phyloP scores from a whole-genome alignment of 2,888 invertebrate genomes.

The Plagodis dolabraria region DNA sequence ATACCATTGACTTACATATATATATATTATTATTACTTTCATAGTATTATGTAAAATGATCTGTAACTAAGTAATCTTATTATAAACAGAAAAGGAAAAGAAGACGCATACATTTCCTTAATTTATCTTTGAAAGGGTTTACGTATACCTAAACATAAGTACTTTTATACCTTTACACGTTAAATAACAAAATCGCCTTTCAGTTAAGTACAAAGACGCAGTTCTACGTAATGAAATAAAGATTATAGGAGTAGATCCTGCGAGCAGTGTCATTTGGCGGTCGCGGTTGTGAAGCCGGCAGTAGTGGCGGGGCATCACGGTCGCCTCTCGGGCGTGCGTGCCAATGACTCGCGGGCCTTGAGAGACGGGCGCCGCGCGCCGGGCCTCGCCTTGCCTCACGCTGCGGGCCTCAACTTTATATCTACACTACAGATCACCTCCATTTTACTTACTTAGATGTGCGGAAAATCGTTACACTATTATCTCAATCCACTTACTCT shows the following conservation, averaged over 20 bases:
- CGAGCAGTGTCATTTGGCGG: conserved; percentile 50
- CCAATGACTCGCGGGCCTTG: conserved; percentile 77
- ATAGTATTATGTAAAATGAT: too few species aligned
- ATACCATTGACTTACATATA: too few species aligned
- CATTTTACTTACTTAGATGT: conserved; percentile 33
- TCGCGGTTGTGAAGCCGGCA: conserved; percentile 42
- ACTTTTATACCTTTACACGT: too few species aligned
- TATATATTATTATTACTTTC: too few species aligned
- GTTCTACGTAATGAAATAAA: neutral
- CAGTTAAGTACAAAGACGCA: too few species aligned
- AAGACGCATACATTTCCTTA: too few species aligned
- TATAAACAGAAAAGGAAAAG: too few species aligned
- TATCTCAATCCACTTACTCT: conserved; percentile 9
- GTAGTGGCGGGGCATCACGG: conserved; percentile 38
- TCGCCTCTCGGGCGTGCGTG: conserved; percentile 54
- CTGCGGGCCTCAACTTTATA: conserved; percentile 47
- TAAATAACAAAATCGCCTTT: too few species aligned
- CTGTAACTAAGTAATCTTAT: too few species aligned
- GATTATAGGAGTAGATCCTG: conserved; percentile 17
- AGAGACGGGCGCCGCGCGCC: conserved; percentile 51
- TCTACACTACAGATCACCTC: conserved; percentile 31
- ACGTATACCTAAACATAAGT: too few species aligned
- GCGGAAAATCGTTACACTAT: conserved; percentile 19
- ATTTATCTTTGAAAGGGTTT: too few species aligned
- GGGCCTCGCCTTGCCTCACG: neutral